Evolutionary conservation across 2,113 vertebrate species (phyloP), one percentile per base, ranked within the genome.

Genomic region (Hippoglossus stenolepis): DNA sequence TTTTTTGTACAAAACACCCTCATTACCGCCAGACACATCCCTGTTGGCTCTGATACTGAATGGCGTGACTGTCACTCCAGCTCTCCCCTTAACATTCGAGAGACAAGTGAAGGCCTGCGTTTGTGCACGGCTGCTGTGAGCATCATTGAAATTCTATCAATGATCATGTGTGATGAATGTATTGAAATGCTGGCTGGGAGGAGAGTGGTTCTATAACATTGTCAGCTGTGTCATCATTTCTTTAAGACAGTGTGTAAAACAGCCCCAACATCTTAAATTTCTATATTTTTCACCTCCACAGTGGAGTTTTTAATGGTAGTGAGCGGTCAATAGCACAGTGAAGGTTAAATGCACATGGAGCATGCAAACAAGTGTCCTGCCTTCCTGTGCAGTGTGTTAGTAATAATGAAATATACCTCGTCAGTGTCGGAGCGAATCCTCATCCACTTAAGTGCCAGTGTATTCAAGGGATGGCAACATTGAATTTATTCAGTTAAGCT

Each of bases 111-210:
- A 76, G 67, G 62, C 60, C 59, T 70, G 75, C 51, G 53, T 81
- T 83, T 77, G 77, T 84, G 65, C 80, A 73, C 47, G 43, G 65
- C 47, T 45, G 43, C 69, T 61, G 47, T 49, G 62, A 80, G 67
- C 70, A 60, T 80, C 80, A 80, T 86, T 82, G 73, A 75, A 76
- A 86, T 89, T 84, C 79, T 81, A 54, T 81, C 74, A 81, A 24
- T 79, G 72, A 70, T 45, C 35, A 65, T 75, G 73, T 43, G 69
- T 14, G 71, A 80, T 66, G 63, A 77, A 80, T 75, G 67, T 80
- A 73, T 65, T 88, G 65, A 77, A 87, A 65, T 40, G 69, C 70
- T 47, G 54, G 66, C 67, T 61, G 73, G 84, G 53, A 65, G 64
- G 28, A 21, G 64, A 72, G 45, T 65, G 80, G 67, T 35, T 73